Conservation (phyloP, 1,140 invertebrate genomes). For the Trinorchestia longiramus region DNA sequence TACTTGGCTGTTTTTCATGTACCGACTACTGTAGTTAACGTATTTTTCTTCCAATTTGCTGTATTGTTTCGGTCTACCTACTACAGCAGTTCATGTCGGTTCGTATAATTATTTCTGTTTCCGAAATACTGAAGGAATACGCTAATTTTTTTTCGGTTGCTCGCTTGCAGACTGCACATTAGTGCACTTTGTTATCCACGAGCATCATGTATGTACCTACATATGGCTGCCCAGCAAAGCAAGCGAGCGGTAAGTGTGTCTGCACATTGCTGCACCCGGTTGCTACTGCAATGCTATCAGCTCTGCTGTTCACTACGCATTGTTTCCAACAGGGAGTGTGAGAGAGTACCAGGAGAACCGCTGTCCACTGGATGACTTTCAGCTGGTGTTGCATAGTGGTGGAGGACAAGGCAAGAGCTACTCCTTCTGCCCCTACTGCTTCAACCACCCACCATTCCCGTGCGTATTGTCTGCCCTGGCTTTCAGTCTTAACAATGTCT, state of each 20-base stretch:
- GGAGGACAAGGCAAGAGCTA: conserved; percentile 93
- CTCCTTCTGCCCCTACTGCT: conserved; percentile 98
- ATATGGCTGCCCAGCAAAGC: too few relatives aligned
- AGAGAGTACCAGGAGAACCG: conserved; percentile 95
- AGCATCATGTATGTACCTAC: too few relatives aligned
- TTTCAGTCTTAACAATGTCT: background rate
- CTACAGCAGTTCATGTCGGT: too few relatives aligned
- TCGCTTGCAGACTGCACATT: background rate
- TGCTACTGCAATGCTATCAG: background rate
- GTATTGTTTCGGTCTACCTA: too few relatives aligned
- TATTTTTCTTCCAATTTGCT: too few relatives aligned
- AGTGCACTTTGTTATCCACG: background rate
- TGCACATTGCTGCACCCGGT: background rate
- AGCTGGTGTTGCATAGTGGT: conserved; percentile 90
- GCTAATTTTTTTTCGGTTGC: background rate
- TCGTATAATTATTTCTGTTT: background rate
- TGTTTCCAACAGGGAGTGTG: conserved; percentile 77
- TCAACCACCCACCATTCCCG: conserved; percentile 97
- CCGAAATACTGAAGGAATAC: background rate
- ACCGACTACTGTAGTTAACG: too few relatives aligned
- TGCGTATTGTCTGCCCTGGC: conserved; percentile 68
- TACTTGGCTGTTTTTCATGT: background rate
- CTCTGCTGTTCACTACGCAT: too few relatives aligned
- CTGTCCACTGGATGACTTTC: conserved; percentile 98
- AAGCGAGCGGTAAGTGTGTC: background rate